Base-by-base conservation (phyloP, 2,888 invertebrate genomes). In the Tachina grossa region DNA sequence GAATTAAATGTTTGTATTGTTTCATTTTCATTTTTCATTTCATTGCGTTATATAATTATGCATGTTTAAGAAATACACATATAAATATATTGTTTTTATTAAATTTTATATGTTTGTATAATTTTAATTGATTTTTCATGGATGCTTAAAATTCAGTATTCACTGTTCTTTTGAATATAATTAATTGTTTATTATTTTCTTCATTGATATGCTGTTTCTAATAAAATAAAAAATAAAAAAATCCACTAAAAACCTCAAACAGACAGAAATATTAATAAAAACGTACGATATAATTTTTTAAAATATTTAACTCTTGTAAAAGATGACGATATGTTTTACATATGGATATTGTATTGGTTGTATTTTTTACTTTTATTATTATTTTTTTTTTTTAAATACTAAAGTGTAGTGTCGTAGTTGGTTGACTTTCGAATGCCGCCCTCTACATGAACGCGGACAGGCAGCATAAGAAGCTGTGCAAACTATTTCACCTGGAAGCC, bases 181-280 rank as follows among this genome's bases (percentile, higher is more conserved):
- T 77, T 57, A 71, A 53, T 86, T 88, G 86, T 88, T 87, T 87
- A 76, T 87, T 88, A 86, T 88, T 88, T 39, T 45, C 89, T 87
- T 90, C 91, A 92, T 92, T 92, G 92, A 92, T 92, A 92, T 92
- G 92, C 92, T 92, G 92, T 91, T 92, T 92, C 91, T 91, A 91
- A 77, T 91, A 89, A 90, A 90, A 89, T 84, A 89, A 91, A n/a
- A 8, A 78, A 78, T 41, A 45, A 8, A 71, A 51, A 68, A 63
- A n/a, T 49, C 4, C 13, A 43, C 61, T 49, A 59, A 13, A 43
- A 51, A 31, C 6, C 16, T 31, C 0, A 71, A 71, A 71, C 9
- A 63, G 47, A 53, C 9, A 63, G 47, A 53, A 51, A 22, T 10
- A 9, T 14, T n/a, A 2, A n/a, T 4, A 51, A 31, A 68, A 61